Percentiles rank a stretch among this genome's conserved stretches.
These are phyloP conservation scores for Abramis brama DNA, from an alignment of 2,113 vertebrate species.

Conservation along the genomic window DNA sequence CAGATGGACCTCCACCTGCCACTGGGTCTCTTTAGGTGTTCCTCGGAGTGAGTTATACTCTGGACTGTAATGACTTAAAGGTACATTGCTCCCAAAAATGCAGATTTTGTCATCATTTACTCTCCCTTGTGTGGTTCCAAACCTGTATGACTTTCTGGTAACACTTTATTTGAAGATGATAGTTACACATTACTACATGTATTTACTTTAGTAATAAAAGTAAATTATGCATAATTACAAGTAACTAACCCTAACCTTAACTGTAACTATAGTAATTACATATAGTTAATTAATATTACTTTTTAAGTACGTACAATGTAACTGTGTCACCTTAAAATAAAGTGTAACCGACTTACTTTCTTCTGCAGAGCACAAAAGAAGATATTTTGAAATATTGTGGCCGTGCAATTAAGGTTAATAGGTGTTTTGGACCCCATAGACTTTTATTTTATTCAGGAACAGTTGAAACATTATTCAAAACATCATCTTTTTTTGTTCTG, in stretches of 20 bases:
- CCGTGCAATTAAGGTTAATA: too few species aligned
- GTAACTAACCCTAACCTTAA: too few species aligned
- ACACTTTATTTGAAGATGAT: too few species aligned
- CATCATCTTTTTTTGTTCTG: neutral
- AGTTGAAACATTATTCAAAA: neutral
- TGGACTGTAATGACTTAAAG: conserved; percentile 1
- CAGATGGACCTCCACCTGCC: conserved; percentile 72
- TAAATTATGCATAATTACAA: too few species aligned
- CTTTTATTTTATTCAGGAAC: neutral
- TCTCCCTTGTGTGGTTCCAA: neutral
- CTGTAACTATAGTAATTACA: too few species aligned
- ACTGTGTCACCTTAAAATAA: too few species aligned
- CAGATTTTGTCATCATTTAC: neutral
- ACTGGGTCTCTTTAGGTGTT: conserved; percentile 70
- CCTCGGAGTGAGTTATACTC: conserved; percentile 48
- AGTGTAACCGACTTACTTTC: neutral
- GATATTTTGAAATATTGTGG: too few species aligned
- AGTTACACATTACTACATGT: too few species aligned
- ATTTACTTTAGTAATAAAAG: too few species aligned
- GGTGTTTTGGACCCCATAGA: neutral
- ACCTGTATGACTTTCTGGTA: neutral
- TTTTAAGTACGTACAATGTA: too few species aligned
- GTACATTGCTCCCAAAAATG: neutral
- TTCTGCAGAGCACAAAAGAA: neutral
- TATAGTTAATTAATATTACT: too few species aligned